Percentiles rank a stretch among this genome's conserved stretches.
Conservation (phyloP, 2,888 invertebrate species). For the Arctia plantaginis region DNA sequence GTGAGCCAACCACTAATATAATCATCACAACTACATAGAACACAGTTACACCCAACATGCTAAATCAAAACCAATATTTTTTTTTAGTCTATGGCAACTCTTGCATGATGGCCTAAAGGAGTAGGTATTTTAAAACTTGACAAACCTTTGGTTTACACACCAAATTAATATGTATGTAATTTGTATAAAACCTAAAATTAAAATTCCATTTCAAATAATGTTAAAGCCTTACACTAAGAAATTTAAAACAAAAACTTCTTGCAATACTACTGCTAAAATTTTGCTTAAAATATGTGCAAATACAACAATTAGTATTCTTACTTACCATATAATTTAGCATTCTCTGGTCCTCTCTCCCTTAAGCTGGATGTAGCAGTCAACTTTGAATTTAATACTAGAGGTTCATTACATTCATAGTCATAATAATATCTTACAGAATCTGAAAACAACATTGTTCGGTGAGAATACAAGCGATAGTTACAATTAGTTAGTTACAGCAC, state of each 20-base stretch:
- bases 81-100: neutral
- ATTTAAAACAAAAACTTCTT: neutral
- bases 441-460: conserved; percentile 57
- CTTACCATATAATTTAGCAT: conserved; percentile 95
- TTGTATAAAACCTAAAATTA: neutral
- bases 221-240: neutral
- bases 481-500: conserved; percentile 7
- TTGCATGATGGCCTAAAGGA: neutral
- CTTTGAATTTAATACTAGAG: conserved; percentile 90
- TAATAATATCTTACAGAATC: conserved; percentile 79
- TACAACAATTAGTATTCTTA: conserved; percentile 22
- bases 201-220: neutral
- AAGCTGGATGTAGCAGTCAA: conserved; percentile 93
- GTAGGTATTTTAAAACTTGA: neutral
- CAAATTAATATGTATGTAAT: neutral
- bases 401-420: conserved; percentile 91
- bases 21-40: neutral
- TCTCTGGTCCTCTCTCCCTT: conserved; percentile 93
- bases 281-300: conserved; percentile 16
- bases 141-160: neutral
- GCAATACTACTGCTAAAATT: neutral
- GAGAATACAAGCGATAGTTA: neutral
- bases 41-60: neutral
- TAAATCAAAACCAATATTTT: neutral
- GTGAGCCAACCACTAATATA: neutral